Evolutionary conservation across 2,113 vertebrate genomes (phyloP).

Genomic region (Euleptes europaea): DNA sequence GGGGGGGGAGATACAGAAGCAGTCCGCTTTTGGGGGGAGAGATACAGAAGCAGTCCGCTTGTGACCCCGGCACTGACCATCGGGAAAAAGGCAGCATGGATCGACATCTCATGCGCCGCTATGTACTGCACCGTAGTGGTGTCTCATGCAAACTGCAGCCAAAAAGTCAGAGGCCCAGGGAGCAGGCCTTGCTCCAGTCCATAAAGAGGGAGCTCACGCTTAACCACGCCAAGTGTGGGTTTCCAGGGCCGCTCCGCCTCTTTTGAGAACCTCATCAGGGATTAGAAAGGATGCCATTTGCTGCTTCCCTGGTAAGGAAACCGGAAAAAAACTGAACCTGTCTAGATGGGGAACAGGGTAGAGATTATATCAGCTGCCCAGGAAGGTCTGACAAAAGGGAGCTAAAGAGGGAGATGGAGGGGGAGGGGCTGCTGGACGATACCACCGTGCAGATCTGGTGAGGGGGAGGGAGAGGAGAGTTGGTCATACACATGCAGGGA

Average conservation of each 20-base stretch:
- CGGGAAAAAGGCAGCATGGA: not conserved
- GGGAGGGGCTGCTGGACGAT: not conserved
- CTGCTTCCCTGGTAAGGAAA: not conserved
- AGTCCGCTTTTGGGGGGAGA: not conserved
- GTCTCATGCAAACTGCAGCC: not conserved
- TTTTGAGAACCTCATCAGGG: not conserved
- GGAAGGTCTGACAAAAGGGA: not conserved
- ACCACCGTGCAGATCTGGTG: conserved; percentile 10
- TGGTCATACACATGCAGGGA: conserved; percentile 46
- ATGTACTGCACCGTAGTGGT: not conserved
- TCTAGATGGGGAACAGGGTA: not conserved
- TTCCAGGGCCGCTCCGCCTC: not conserved
- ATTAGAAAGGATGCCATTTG: not conserved
- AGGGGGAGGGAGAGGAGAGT: conserved; percentile 6
- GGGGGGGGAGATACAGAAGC: not conserved
- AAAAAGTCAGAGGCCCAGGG: too few species aligned
- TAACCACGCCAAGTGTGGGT: not conserved
- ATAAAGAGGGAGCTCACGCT: not conserved
- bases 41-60: not conserved
- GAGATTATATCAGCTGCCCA: conserved; percentile 16
- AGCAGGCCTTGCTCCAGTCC: too few species aligned
- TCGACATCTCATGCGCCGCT: not conserved
- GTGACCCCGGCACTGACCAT: not conserved
- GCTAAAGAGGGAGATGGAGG: not conserved
- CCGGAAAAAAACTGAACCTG: not conserved